Conservation (phyloP, 2,797 vertebrate species). For the Valencia hispanica region DNA sequence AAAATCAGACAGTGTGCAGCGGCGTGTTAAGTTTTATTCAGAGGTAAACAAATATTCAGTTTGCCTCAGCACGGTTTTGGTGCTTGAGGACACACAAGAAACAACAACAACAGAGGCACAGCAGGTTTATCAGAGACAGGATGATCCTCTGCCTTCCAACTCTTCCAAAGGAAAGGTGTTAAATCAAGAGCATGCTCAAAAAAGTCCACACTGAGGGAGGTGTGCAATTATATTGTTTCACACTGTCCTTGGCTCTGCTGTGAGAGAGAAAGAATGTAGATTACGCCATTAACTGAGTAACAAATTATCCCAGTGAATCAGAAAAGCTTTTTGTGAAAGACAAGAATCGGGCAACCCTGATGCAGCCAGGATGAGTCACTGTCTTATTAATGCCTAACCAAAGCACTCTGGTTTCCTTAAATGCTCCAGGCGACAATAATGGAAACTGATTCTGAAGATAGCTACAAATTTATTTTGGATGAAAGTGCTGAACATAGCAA, state of each 20-base stretch:
- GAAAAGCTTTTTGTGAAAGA: conserved; percentile 22
- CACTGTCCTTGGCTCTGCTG: conserved; percentile 29
- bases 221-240: conserved; percentile 43
- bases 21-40: conserved; percentile 39
- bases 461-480: conserved; percentile 62
- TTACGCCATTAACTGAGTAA: conserved; percentile 36
- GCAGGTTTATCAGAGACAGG: conserved; percentile 20
- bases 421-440: conserved; percentile 59
- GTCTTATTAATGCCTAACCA: conserved; percentile 60
- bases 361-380: conserved; percentile 52
- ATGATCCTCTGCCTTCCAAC: conserved; percentile 27
- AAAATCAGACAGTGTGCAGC: conserved; percentile 1
- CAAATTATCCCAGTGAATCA: conserved; percentile 31
- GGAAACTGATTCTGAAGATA: conserved; percentile 60
- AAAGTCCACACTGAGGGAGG: conserved; percentile 9
- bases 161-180: conserved; percentile 16
- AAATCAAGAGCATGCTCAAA: conserved; percentile 34
- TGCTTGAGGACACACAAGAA: conserved; percentile 17
- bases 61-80: conserved; percentile 24
- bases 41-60: conserved; percentile 45
- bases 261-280: conserved; percentile 24
- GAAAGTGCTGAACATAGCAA: conserved; percentile 70
- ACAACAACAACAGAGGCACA: not conserved
- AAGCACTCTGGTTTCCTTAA: conserved; percentile 40
- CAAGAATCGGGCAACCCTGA: conserved; percentile 49